phyloP scores from a whole-genome alignment of 2,113 vertebrate species.

The Cryptomyrus ogoouensis region DNA sequence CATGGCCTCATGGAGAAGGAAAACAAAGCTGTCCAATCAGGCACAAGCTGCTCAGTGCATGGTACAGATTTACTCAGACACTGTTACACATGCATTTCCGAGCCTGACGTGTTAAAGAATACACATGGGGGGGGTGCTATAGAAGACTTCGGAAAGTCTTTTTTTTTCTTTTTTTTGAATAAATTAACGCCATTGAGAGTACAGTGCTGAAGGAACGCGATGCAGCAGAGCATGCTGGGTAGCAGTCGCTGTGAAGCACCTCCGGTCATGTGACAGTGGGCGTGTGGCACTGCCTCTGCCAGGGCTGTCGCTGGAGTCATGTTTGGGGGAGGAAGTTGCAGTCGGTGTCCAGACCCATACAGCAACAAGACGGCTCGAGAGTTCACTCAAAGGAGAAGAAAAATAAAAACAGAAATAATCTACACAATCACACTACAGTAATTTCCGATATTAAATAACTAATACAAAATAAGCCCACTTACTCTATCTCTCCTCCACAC shows the following conservation, averaged over 20 bases:
- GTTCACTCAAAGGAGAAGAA: conserved; percentile 49
- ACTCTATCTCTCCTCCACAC: conserved; percentile 51
- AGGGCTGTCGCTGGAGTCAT: conserved; percentile 72
- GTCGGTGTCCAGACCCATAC: conserved; percentile 57
- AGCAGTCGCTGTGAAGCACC: conserved; percentile 87
- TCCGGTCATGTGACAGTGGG: conserved; percentile 75
- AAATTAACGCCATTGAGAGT: conserved; percentile 99
- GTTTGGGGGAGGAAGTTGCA: conserved; percentile 58
- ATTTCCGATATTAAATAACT: conserved; percentile 87
- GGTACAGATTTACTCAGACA: conserved; percentile 2
- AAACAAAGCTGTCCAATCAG: background rate
- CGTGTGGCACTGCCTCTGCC: conserved; percentile 51
- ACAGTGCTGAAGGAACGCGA: conserved; percentile 95
- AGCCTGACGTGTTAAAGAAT: background rate
- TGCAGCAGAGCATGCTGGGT: conserved; percentile 94
- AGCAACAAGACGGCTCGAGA: conserved; percentile 74
- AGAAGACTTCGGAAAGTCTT: conserved; percentile 15
- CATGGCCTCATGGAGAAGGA: background rate
- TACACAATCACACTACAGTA: conserved; percentile 96
- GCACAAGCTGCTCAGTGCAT: background rate
- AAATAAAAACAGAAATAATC: conserved; percentile 49
- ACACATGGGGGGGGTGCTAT: background rate
- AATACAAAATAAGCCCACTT: conserved; percentile 83
- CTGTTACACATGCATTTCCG: background rate
- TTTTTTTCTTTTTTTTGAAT: conserved; percentile 74